A percentile compares a stretch with the other conserved stretches of the same genome.
Evolutionary conservation across 1,140 invertebrate species (phyloP).

Genomic region (Heterodera carotae): DNA sequence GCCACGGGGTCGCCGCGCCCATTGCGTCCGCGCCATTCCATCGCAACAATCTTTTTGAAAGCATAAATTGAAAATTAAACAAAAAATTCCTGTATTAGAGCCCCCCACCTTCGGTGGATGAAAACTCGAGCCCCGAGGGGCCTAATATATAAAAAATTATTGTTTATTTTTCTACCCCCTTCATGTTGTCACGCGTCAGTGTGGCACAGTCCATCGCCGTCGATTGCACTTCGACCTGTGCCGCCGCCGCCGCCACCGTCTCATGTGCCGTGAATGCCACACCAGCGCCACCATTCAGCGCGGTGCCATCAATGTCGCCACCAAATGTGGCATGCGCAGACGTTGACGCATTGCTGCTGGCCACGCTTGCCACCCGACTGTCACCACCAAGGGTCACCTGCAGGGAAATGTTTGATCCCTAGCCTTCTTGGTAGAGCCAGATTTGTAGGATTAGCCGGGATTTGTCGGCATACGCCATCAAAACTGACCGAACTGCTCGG

Average conservation of each 20-base stretch:
- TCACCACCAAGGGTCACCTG: slow-evolving; percentile 26
- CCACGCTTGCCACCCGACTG: slow-evolving; percentile 25
- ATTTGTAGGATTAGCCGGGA: slow-evolving; percentile 2
- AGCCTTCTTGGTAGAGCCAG: not conserved
- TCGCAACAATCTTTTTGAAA: not conserved
- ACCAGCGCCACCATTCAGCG: not conserved
- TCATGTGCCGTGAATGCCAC: not conserved
- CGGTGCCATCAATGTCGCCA: not conserved
- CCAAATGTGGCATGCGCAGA: not conserved
- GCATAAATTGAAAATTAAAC: not conserved
- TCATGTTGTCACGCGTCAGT: not conserved
- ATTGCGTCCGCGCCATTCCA: not conserved
- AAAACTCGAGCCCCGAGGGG: too few species aligned
- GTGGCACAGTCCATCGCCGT: slow-evolving; percentile 4
- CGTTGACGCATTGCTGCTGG: slow-evolving; percentile 15
- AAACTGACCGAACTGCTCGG: slow-evolving; percentile 9
- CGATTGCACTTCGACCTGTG: not conserved
- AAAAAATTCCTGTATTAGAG: not conserved
- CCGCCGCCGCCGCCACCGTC: too few species aligned
- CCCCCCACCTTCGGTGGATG: not conserved
- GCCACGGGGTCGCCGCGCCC: too few species aligned
- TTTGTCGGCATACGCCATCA: not conserved
- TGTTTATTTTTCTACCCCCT: not conserved
- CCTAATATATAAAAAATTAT: not conserved
- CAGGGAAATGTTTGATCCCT: not conserved